A percentile compares a stretch with the other conserved stretches of the same genome.
Evolutionary conservation across 2,113 vertebrate genomes (phyloP).

Genomic region (Seriola dumerili): DNA sequence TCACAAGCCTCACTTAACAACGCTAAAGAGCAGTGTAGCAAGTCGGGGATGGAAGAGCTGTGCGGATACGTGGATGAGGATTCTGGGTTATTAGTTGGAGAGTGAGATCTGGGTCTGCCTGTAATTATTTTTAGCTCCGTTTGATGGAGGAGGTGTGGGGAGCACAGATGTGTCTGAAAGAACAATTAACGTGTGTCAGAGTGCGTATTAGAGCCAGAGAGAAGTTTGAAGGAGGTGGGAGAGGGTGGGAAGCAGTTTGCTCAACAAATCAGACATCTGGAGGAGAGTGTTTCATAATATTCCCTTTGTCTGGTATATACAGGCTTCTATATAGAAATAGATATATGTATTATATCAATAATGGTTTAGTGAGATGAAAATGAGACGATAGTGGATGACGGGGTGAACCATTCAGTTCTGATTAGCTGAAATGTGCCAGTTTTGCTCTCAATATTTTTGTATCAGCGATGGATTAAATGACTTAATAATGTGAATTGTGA

Average conservation of each 20-base stretch:
- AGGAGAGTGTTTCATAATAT: slow-evolving; percentile 2
- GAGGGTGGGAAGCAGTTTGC: background rate
- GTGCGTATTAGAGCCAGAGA: background rate
- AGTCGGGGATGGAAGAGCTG: background rate
- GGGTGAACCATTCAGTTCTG: background rate
- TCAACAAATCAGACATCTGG: slow-evolving; percentile 7
- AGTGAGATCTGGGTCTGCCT: slow-evolving; percentile 27
- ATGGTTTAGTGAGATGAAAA: background rate
- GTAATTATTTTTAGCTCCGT: slow-evolving; percentile 55
- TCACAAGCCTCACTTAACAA: slow-evolving; percentile 31
- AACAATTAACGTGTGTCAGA: slow-evolving; percentile 42
- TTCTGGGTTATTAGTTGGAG: background rate
- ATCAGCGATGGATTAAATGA: background rate
- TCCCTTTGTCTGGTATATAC: background rate
- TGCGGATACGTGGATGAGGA: background rate
- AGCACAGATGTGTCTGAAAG: slow-evolving; percentile 54
- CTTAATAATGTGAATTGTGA: background rate
- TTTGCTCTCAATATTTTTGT: background rate
- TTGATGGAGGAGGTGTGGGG: slow-evolving; percentile 43
- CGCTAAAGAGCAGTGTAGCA: slow-evolving; percentile 10
- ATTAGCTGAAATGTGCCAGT: background rate
- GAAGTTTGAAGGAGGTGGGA: slow-evolving; percentile 22
- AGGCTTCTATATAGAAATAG: background rate
- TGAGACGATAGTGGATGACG: background rate
- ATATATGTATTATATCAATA: background rate